These are phyloP conservation scores for Drosophila atroscutellata DNA, from an alignment of 2,888 invertebrate genomes.

Conservation along the genomic window DNA sequence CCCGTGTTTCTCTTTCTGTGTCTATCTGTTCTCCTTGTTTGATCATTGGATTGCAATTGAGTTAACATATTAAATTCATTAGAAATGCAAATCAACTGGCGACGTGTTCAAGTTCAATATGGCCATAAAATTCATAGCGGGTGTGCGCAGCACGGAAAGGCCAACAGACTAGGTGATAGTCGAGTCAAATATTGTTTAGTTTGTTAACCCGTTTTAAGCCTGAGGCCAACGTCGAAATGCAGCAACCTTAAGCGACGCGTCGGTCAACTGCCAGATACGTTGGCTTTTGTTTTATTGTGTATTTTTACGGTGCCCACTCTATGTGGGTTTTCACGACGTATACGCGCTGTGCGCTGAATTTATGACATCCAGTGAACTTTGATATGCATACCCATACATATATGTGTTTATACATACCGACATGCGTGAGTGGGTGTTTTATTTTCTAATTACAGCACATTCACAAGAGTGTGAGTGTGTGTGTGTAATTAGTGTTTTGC, in stretches of 20 bases:
- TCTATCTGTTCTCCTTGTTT: not conserved
- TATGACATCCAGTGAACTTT: slow-evolving; percentile 29
- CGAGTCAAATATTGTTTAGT: slow-evolving; percentile 53
- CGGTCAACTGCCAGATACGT: slow-evolving; percentile 19
- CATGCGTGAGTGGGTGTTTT: slow-evolving; percentile 50
- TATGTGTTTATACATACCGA: slow-evolving; percentile 3
- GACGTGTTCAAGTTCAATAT: slow-evolving; percentile 74
- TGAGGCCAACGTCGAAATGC: slow-evolving; percentile 55
- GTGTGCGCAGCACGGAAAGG: slow-evolving; percentile 52
- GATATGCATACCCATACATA: not conserved
- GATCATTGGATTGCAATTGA: slow-evolving; percentile 35
- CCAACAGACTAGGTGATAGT: slow-evolving; percentile 64
- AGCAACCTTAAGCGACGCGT: slow-evolving; percentile 10
- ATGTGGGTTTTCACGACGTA: slow-evolving; percentile 23
- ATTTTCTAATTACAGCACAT: slow-evolving; percentile 69
- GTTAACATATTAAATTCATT: slow-evolving; percentile 62
- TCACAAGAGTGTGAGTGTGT: slow-evolving; percentile 14
- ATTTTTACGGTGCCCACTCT: slow-evolving; percentile 39
- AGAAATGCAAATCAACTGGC: slow-evolving; percentile 69
- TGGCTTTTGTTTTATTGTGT: slow-evolving; percentile 26
- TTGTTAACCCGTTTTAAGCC: slow-evolving; percentile 55
- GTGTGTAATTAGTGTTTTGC: slow-evolving; percentile 74
- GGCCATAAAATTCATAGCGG: slow-evolving; percentile 67
- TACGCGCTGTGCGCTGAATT: slow-evolving; percentile 56
- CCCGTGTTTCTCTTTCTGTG: too few species aligned